Evolutionary conservation across 2,888 invertebrate species (phyloP), one percentile per base, ranked within the genome.

Genomic region (Sinhomidia bicolor): DNA sequence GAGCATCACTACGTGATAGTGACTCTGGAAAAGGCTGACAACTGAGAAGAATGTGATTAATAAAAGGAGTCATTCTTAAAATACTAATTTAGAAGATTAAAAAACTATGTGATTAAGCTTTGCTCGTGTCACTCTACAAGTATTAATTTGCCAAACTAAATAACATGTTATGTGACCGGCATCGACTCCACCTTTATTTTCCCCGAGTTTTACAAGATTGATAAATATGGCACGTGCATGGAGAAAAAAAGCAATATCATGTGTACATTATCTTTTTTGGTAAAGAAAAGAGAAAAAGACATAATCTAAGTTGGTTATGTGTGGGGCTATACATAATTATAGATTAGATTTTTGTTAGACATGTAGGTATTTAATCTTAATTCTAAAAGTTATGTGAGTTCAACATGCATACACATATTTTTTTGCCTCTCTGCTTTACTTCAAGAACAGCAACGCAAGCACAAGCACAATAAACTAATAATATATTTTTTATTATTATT

Each of bases 1-100:
- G 12, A 41, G 7, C n/a, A n/a, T n/a, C n/a, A n/a, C n/a, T n/a
- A n/a, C n/a, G 17, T 9, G 20, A 29, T n/a, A 71, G 41, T 68
- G 68, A 71, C 36, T n/a, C n/a, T 76, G 51, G 76, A 51, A 17
- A n/a, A 51, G 10, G 14, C 71, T 76, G 76, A 76, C 76, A 51
- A 76, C 26, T 83, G 36, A 26, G 85, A 62, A 47, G n/a, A n/a
- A 78, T 78, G 85, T 85, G 85, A 85, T 85, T 85, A 85, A 85
- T 85, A 62, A 76, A 82, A 68, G 26, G 82, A 68, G 68, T 12
- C 82, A 82, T 82, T 51, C 68, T 44, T 29, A 26, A 65, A 82
- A 65, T 82, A 68, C 82, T 82, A 82, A 82, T 82, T 82, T 65
- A 29, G 23, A 14, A 65, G n/a, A n/a, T n/a, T n/a, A 81, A 47